phyloP scores from a whole-genome alignment of 2,888 invertebrate genomes.

The Ernsta delagoae region DNA sequence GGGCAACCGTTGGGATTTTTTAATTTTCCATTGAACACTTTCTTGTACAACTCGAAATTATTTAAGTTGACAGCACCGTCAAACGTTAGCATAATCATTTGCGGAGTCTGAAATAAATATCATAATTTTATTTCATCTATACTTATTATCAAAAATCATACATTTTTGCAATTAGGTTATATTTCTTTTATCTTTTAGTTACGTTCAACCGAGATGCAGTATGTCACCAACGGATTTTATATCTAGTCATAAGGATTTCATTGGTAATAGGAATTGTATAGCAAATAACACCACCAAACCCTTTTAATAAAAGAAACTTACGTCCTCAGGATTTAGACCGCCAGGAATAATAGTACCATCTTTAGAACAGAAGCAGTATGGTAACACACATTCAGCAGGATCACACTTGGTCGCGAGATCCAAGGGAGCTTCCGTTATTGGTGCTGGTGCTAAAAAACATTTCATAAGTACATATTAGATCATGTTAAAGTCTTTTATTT shows the following conservation, averaged over 20 bases:
- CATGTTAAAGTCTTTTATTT: too few species aligned
- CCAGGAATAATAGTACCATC: slow-evolving; percentile 96
- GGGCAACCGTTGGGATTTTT: slow-evolving; percentile 96
- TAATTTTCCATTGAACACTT: slow-evolving; percentile 91
- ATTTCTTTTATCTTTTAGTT: too few species aligned
- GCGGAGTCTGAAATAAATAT: slow-evolving; percentile 89
- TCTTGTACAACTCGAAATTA: slow-evolving; percentile 94
- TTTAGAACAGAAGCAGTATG: slow-evolving; percentile 96
- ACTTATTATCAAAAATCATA: too few species aligned
- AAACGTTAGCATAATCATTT: slow-evolving; percentile 96
- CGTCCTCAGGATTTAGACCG: slow-evolving; percentile 92
- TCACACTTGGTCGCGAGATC: slow-evolving; percentile 94
- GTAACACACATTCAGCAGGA: slow-evolving; percentile 89
- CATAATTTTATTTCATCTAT: background rate
- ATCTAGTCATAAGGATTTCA: too few species aligned
- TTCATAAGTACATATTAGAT: too few species aligned
- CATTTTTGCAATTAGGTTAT: too few species aligned
- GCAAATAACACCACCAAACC: too few species aligned
- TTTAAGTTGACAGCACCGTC: slow-evolving; percentile 97
- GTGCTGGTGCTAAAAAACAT: slow-evolving; percentile 88
- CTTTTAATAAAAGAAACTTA: slow-evolving; percentile 72
- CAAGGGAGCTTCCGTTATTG: slow-evolving; percentile 91
- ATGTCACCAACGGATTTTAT: too few species aligned
- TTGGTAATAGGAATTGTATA: too few species aligned
- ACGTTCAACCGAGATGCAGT: too few species aligned